Conservation (phyloP, 2,888 invertebrate genomes). For the Limnephilus rhombicus region DNA sequence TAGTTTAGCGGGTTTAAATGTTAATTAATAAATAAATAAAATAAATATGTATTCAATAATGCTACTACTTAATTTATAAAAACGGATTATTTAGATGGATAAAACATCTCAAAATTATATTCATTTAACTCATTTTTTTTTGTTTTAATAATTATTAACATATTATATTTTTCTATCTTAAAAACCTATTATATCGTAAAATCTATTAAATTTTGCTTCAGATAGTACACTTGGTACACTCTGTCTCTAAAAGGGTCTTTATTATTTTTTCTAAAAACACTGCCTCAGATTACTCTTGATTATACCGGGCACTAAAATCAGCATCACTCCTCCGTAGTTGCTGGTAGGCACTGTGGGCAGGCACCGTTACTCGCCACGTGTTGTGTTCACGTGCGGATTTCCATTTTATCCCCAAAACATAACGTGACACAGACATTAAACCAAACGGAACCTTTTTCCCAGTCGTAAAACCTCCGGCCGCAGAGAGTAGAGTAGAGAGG, state of each 20-base stretch:
- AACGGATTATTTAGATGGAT: too few species aligned
- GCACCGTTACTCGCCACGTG: not conserved
- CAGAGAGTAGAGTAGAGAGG: not conserved
- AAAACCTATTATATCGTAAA: too few species aligned
- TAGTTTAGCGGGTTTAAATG: too few species aligned
- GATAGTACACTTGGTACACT: not conserved
- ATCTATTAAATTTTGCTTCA: too few species aligned
- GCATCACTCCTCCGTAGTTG: not conserved
- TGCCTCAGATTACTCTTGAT: not conserved
- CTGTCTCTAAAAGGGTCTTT: not conserved
- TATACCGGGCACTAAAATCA: not conserved
- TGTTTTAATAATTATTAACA: too few species aligned
- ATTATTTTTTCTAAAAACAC: not conserved
- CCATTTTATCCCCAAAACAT: constrained; percentile 19
- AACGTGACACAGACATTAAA: constrained; percentile 38
- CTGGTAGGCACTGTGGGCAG: not conserved
- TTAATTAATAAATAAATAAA: too few species aligned
- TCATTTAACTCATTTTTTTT: too few species aligned
- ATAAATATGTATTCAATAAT: too few species aligned
- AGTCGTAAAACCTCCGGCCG: constrained; percentile 4
- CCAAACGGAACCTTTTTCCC: constrained; percentile 22
- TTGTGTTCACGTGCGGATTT: not conserved
- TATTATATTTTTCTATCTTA: too few species aligned
- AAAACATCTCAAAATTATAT: too few species aligned
- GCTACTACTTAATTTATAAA: too few species aligned